These are phyloP conservation scores for Calameuta filiformis DNA, from an alignment of 2,888 invertebrate species.

Conservation along the genomic window DNA sequence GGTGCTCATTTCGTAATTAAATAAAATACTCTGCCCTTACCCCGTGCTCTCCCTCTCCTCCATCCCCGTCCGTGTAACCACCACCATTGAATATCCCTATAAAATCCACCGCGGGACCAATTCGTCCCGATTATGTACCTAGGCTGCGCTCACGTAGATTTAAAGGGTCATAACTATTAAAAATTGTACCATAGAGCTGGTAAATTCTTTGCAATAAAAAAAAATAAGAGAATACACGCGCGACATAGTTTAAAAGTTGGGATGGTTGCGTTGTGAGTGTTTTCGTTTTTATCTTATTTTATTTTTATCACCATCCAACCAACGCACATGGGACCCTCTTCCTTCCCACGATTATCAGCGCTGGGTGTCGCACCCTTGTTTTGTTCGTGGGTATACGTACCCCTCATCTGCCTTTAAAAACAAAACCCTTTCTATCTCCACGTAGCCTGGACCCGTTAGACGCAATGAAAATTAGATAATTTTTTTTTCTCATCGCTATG, in stretches of 20 bases:
- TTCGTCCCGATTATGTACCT: background rate
- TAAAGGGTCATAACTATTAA: background rate
- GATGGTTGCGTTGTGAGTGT: background rate
- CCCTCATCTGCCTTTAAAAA: background rate
- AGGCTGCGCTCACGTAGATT: background rate
- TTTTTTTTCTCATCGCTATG: background rate
- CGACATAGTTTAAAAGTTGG: background rate
- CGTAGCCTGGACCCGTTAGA: background rate
- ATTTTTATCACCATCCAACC: background rate
- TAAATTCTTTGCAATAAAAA: background rate
- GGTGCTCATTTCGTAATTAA: conserved; percentile 19
- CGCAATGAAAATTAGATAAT: background rate
- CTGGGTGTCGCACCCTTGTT: background rate
- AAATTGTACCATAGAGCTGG: background rate
- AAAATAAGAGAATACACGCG: background rate
- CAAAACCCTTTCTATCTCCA: background rate
- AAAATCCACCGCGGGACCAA: background rate
- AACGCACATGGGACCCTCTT: background rate
- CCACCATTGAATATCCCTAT: background rate
- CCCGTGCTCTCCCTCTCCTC: background rate
- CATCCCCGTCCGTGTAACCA: background rate
- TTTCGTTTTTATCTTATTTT: background rate
- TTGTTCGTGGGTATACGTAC: background rate
- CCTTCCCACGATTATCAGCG: background rate
- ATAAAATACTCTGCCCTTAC: conserved; percentile 4